Evolutionary conservation across 1,140 invertebrate species (phyloP), one percentile per base, ranked within the genome.

Genomic region (Lucilia sericata): DNA sequence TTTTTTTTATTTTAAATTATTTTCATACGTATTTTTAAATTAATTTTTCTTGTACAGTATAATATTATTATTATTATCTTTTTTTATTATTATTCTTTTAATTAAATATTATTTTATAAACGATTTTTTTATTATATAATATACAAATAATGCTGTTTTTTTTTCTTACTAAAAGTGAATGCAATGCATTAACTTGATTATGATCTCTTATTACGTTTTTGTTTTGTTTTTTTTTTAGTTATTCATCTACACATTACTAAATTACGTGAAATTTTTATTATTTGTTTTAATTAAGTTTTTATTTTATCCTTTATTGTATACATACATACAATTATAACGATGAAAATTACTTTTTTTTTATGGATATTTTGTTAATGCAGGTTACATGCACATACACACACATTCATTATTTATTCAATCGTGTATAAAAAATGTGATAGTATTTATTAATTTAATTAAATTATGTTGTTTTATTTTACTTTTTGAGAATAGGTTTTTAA

Each of bases 21-120:
- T 80, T 80, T 80, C 19, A 80, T 80, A 80, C 76, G 76, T 49
- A 80, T 80, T 80, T 80, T 80, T 51, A 80, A 80, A 49, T 80
- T 51, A 80, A 80, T 47, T 80, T 80, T 80, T 80, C 76, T 80
- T 80, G n/a, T 80, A 80, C 76, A 80, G 76, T 80, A 80, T 80
- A 80, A 49, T 49, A 49, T 80, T 80, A 80, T 78, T 78, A 78
- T 80, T 25, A 78, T 78, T 83, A 13, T 74, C 17, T 84, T 51
- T 82, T 82, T 14, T 76, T 85, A 74, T 82, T 84, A 21, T 84
- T 84, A 49, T 74, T 49, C 81, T 36, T 85, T 75, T 81, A 81
- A 84, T 85, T 85, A 81, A 86, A 82, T 84, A 85, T 84, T 82
- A 86, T 84, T 81, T 51, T 74, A 81, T 83, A 84, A 82, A 83